Evolutionary conservation across 2,888 invertebrate species (phyloP), one percentile per base, ranked within the genome.

Genomic region (Rhagonycha lutea): DNA sequence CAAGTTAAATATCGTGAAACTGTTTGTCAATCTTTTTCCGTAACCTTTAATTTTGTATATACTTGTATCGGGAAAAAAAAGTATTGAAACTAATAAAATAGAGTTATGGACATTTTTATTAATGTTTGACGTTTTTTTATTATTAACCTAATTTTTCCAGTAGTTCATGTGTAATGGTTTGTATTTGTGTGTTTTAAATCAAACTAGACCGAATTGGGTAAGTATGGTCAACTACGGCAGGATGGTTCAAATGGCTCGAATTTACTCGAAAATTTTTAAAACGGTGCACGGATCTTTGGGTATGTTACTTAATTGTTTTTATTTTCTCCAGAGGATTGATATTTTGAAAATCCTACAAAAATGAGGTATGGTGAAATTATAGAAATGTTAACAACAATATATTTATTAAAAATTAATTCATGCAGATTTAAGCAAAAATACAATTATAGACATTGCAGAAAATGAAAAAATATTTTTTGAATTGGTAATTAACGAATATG

Each of bases 61-160:
- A 83, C 80, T 83, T 84, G 84, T 85, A 84, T 82, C 83, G 84
- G 85, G 85, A 83, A 83, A 83, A 73, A 47, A n/a, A 47, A 47
- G 47, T 84, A 83, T 85, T 85, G 82, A 80, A 79, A 80, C 78
- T 74, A 78, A 80, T 79, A 83, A n/a, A 82, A 82, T 83, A 23
- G 81, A 84, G 81, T 83, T 83, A 80, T 81, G 80, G 83, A 82
- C 79, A 80, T 84, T 83, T 83, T 80, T 81, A 80, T 80, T 79
- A 67, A 78, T 79, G 76, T 81, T 80, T 76, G 74, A 78, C 77
- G 75, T 79, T 80, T 74, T 79, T 74, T 79, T 28, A 47, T 77
- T 65, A 24, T 26, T 23, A 60, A 32, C 62, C 32, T 47, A 26
- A 24, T 26, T 70, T 47, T 32, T 69, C 28, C 10, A 14, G 61